These are phyloP conservation scores for Megaleporinus macrocephalus DNA, from an alignment of 2,113 vertebrate species.

Conservation along the genomic window DNA sequence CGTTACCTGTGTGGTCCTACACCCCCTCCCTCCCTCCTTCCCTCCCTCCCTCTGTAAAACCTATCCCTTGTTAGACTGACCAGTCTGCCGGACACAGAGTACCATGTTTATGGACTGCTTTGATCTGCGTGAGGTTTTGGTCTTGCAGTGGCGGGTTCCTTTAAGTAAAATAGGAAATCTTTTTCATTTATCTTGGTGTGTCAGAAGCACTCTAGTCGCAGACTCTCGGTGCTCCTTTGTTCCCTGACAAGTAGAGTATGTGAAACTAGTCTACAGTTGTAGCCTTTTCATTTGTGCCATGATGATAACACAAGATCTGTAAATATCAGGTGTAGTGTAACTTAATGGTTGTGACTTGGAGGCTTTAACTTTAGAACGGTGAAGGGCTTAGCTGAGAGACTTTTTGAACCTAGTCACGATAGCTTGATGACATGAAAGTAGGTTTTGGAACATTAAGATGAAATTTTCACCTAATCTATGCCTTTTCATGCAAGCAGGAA, in stretches of 20 bases:
- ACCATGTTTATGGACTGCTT: background rate
- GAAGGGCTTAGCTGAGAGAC: slow-evolving; percentile 34
- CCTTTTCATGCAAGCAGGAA: slow-evolving; percentile 56
- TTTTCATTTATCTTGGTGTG: slow-evolving; percentile 18
- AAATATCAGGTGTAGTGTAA: slow-evolving; percentile 47
- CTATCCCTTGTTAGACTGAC: slow-evolving; percentile 5
- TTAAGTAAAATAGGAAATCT: slow-evolving; percentile 13
- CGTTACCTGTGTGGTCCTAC: background rate
- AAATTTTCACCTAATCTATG: slow-evolving; percentile 50
- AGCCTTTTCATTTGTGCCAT: slow-evolving; percentile 55
- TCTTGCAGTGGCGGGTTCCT: background rate
- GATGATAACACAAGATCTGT: slow-evolving; percentile 45
- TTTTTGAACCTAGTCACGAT: slow-evolving; percentile 6
- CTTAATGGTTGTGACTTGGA: slow-evolving; percentile 28
- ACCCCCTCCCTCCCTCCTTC: background rate
- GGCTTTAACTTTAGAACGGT: slow-evolving; percentile 39
- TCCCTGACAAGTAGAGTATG: slow-evolving; percentile 14
- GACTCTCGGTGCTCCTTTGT: background rate
- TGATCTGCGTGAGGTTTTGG: background rate
- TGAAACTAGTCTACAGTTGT: slow-evolving; percentile 52
- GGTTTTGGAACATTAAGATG: slow-evolving; percentile 15
- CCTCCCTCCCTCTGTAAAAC: background rate
- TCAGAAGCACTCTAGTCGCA: slow-evolving; percentile 22
- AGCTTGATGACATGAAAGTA: background rate
- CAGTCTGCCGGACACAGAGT: background rate